Conservation (phyloP, 2,888 invertebrate species). For the Lasioglossum marginatum region DNA sequence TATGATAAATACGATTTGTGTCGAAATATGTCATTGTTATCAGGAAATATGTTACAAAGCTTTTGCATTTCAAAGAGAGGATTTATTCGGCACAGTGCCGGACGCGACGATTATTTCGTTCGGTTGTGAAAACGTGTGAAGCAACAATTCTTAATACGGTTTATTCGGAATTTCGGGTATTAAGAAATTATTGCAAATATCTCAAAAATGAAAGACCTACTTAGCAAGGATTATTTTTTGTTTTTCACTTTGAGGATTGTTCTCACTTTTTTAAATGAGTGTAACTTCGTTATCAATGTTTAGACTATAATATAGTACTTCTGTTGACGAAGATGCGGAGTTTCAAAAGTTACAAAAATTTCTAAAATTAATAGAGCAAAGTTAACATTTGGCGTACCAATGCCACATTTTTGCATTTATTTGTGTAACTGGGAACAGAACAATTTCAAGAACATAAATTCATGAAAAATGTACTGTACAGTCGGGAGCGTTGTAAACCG, state of each 20-base stretch:
- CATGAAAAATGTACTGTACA: too few relatives aligned
- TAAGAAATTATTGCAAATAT: background rate
- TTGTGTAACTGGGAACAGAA: background rate
- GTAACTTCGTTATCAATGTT: background rate
- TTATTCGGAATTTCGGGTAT: background rate
- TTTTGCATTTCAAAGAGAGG: background rate
- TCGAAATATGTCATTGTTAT: background rate
- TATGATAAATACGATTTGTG: background rate
- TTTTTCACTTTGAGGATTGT: background rate
- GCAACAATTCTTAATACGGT: background rate
- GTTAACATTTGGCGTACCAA: background rate
- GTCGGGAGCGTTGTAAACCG: background rate
- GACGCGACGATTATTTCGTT: background rate
- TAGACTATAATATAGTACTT: background rate
- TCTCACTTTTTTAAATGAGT: background rate
- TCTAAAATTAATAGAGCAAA: background rate
- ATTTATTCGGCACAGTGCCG: background rate
- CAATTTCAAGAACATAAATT: background rate
- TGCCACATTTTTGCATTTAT: background rate
- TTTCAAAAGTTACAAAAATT: background rate
- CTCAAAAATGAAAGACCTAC: background rate
- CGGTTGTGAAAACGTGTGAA: background rate
- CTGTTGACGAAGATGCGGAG: background rate
- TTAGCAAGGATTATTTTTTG: background rate
- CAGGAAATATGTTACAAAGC: background rate